Conservation (phyloP, 1,140 invertebrate genomes). For the Drosophila lacertosa region DNA sequence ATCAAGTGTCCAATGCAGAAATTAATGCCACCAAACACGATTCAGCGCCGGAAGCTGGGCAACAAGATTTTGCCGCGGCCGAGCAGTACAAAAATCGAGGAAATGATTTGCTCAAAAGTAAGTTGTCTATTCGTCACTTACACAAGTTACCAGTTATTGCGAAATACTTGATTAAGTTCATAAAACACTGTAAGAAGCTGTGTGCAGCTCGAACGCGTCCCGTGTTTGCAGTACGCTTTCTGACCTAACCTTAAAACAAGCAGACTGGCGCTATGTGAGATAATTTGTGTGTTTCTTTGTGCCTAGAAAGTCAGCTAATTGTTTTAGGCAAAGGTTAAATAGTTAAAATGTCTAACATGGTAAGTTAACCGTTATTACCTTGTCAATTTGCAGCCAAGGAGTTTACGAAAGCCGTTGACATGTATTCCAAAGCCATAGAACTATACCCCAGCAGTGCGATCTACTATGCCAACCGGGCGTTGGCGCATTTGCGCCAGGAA, state of each 20-base stretch:
- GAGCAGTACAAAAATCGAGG: constrained; percentile 93
- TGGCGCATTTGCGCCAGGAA: constrained; percentile 96
- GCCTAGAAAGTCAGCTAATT: background rate
- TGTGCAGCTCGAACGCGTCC: constrained; percentile 2
- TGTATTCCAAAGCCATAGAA: constrained; percentile 96
- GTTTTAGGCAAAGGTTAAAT: background rate
- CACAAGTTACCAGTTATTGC: constrained; percentile 4
- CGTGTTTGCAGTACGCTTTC: constrained; percentile 28
- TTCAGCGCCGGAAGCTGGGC: constrained; percentile 42
- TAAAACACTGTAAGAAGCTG: constrained; percentile 3
- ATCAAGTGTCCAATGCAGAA: constrained; percentile 37
- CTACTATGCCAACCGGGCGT: constrained; percentile 97
- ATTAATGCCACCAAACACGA: constrained; percentile 49
- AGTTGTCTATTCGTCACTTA: constrained; percentile 66
- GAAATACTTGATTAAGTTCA: background rate
- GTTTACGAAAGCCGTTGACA: constrained; percentile 94
- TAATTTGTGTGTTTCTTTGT: constrained; percentile 44
- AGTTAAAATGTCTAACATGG: background rate
- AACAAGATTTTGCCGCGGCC: constrained; percentile 85
- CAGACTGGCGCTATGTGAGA: constrained; percentile 41
- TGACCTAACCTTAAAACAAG: constrained; percentile 62
- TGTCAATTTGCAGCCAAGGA: constrained; percentile 89
- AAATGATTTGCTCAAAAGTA: constrained; percentile 94
- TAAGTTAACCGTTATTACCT: background rate
- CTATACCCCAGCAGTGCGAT: constrained; percentile 92